These are phyloP conservation scores for Harpalus rufipes DNA, from an alignment of 2,888 invertebrate genomes.

Conservation along the genomic window DNA sequence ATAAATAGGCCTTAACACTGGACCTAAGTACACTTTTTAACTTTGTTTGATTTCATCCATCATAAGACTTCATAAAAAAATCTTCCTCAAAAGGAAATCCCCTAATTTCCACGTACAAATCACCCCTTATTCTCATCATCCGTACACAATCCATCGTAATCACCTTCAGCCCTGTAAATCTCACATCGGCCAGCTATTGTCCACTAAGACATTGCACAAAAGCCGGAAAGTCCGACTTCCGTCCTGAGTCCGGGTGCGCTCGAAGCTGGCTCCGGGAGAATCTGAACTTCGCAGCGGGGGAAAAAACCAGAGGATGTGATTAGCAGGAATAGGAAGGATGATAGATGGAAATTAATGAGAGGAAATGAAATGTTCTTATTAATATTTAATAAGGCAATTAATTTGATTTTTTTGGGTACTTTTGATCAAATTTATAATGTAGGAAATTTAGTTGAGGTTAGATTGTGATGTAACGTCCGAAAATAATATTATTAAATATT, in stretches of 20 bases:
- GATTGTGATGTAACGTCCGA: too few relatives aligned
- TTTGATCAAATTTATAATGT: background rate
- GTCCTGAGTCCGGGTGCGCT: background rate
- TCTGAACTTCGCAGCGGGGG: background rate
- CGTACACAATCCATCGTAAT: background rate
- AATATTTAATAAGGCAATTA: background rate
- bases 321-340: background rate
- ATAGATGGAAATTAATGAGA: background rate
- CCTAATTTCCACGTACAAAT: constrained; percentile 1
- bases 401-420: background rate
- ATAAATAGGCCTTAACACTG: too few relatives aligned
- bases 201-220: constrained; percentile 28
- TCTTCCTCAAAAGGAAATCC: background rate
- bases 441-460: background rate
- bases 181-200: background rate
- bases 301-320: constrained; percentile 4
- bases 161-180: background rate
- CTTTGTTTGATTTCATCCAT: too few relatives aligned
- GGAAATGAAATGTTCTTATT: background rate
- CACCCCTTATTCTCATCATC: background rate
- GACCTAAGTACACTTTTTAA: too few relatives aligned
- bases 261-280: background rate
- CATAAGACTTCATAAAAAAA: too few relatives aligned
- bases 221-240: constrained; percentile 30
- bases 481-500: too few relatives aligned